Conservation (phyloP, 2,888 invertebrate species). For the Sylvicola fuscatus region DNA sequence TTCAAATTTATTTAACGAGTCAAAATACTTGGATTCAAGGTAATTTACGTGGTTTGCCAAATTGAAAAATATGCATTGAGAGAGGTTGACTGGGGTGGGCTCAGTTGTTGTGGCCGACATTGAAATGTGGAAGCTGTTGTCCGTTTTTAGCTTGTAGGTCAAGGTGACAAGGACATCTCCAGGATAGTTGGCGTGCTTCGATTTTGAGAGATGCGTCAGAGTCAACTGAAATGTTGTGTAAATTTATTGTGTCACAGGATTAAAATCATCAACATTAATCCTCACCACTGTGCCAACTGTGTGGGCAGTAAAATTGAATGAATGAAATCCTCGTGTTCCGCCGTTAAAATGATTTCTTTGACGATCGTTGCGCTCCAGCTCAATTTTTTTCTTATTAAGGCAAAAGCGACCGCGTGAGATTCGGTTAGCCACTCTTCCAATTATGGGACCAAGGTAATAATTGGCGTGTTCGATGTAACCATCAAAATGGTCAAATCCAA, state of each 20-base stretch:
- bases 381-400: not conserved
- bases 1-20: too few relatives aligned
- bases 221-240: not conserved
- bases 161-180: slow-evolving; percentile 1
- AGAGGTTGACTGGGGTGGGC: slow-evolving; percentile 3
- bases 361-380: not conserved
- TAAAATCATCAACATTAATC: not conserved
- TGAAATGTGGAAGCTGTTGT: slow-evolving; percentile 2
- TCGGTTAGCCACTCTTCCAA: not conserved
- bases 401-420: not conserved
- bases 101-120: not conserved
- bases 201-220: not conserved
- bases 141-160: not conserved
- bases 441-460: not conserved
- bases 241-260: not conserved
- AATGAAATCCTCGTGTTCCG: slow-evolving; percentile 1
- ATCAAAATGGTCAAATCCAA: slow-evolving; percentile 1
- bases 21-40: too few relatives aligned
- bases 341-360: slow-evolving; percentile 1
- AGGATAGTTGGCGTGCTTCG: slow-evolving; percentile 2
- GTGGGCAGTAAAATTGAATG: slow-evolving; percentile 4
- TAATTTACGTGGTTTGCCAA: slow-evolving; percentile 3
- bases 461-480: not conserved
- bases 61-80: slow-evolving; percentile 2
- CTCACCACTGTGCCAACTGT: slow-evolving; percentile 1